Evolutionary conservation across 2,888 invertebrate species (phyloP).

Genomic region (Ochropleura leucogaster): DNA sequence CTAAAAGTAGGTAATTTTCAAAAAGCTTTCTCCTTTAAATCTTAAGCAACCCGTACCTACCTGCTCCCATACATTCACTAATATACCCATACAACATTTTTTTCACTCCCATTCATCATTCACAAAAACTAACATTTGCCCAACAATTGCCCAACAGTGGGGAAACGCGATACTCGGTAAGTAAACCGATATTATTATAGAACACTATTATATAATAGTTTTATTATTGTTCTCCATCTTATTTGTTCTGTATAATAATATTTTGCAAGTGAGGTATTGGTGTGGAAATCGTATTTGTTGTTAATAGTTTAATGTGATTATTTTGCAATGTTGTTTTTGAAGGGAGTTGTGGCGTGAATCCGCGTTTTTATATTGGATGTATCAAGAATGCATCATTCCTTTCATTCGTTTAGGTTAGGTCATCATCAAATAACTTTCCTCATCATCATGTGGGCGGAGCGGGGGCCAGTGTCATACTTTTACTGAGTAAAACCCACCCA

Average conservation of each 20-base stretch:
- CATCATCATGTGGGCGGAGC: too few relatives aligned
- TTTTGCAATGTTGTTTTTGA: slow-evolving; percentile 12
- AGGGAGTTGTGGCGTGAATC: slow-evolving; percentile 33
- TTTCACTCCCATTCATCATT: slow-evolving; percentile 47
- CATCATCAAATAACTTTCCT: too few relatives aligned
- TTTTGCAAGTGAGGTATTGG: slow-evolving; percentile 75
- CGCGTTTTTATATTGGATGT: slow-evolving; percentile 1
- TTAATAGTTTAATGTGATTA: slow-evolving; percentile 51
- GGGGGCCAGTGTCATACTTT: too few relatives aligned
- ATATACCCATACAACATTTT: slow-evolving; percentile 40
- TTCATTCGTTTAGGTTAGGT: too few relatives aligned
- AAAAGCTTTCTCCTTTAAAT: background rate
- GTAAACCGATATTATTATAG: slow-evolving; percentile 68
- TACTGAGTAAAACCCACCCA: too few relatives aligned
- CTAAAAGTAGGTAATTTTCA: background rate
- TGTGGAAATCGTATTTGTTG: slow-evolving; percentile 63
- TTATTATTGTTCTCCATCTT: slow-evolving; percentile 51
- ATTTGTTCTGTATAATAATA: slow-evolving; percentile 64
- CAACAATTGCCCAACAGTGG: slow-evolving; percentile 48
- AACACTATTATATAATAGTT: slow-evolving; percentile 27
- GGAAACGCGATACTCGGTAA: slow-evolving; percentile 52
- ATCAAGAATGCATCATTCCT: too few relatives aligned
- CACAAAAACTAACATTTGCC: slow-evolving; percentile 55
- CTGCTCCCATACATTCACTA: slow-evolving; percentile 43
- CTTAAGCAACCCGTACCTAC: slow-evolving; percentile 22